Evolutionary conservation across 2,888 invertebrate genomes (phyloP), one percentile per base, ranked within the genome.

Genomic region (Noctua janthina): DNA sequence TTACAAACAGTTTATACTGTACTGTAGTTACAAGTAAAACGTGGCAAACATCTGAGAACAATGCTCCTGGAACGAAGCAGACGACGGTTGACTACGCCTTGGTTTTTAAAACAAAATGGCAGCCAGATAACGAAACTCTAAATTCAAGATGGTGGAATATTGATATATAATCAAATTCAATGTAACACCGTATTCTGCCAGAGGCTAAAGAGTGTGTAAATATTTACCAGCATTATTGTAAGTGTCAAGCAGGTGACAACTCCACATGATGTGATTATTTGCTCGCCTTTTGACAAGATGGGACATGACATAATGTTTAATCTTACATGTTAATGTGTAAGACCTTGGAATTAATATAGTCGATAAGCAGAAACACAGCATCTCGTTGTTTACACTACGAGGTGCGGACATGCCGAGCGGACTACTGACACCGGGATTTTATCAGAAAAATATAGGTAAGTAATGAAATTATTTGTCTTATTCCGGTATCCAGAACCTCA

Each of bases 261-360:
- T 59, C 49, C 49, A 54, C 8, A 29, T 29, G 43, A 29, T 29
- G 39, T 35, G 76, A 20, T 17, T 11, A 78, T 68, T 77, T 75
- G 13, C 29, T 54, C 54, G 43, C 11, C 54, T 75, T 66, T 29
- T 29, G 23, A 59, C 39, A 17, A 29, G 56, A 29, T 17, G 67
- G n/a, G 20, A 46, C 1, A 20, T 76, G 78, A 77, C 68, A 68
- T 78, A 68, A 68, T 77, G 39, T 77, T 68, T 68, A 39, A 35
- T 76, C 29, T 15, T 29, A 51, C 39, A n/a, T 20, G 15, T 39
- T 23, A 35, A n/a, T 56, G 20, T 49, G n/a, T 56, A 17, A 59
- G 20, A 68, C 68, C 77, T 78, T 78, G 59, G 29, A 59, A 59
- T 43, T 51, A 68, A 72, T 39, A 29, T 59, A 29, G 7, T n/a